phyloP scores from a whole-genome alignment of 2,888 invertebrate species.

The Melitaea athalia region DNA sequence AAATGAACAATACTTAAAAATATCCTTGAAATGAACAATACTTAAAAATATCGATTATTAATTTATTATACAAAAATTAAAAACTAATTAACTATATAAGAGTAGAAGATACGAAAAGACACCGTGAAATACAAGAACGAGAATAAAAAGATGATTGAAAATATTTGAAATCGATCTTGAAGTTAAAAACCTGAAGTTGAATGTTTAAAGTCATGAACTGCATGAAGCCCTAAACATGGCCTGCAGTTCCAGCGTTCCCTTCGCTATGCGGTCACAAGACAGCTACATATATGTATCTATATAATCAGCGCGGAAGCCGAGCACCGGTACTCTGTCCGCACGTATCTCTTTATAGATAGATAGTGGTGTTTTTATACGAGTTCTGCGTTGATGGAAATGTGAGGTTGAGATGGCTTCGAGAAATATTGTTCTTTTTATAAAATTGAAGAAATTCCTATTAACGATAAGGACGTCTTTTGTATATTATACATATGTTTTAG shows the following conservation, averaged over 20 bases:
- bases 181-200: too few relatives aligned
- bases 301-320: constrained; percentile 43
- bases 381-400: constrained; percentile 1
- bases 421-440: neutral
- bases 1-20: too few relatives aligned
- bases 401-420: neutral
- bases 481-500: too few relatives aligned
- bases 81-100: too few relatives aligned
- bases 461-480: neutral
- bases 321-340: constrained; percentile 35
- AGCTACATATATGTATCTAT: constrained; percentile 38
- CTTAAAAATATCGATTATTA: too few relatives aligned
- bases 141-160: too few relatives aligned
- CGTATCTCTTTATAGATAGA: constrained; percentile 7
- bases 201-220: neutral
- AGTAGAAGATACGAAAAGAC: too few relatives aligned
- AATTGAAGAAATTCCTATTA: neutral
- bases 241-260: neutral
- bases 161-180: too few relatives aligned
- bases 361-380: constrained; percentile 5
- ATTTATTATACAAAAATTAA: too few relatives aligned
- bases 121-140: too few relatives aligned
- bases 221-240: neutral
- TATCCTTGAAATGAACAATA: too few relatives aligned
- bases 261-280: constrained; percentile 59